Conservation (phyloP, 2,888 invertebrate genomes). For the Tetragonula carbonaria region DNA sequence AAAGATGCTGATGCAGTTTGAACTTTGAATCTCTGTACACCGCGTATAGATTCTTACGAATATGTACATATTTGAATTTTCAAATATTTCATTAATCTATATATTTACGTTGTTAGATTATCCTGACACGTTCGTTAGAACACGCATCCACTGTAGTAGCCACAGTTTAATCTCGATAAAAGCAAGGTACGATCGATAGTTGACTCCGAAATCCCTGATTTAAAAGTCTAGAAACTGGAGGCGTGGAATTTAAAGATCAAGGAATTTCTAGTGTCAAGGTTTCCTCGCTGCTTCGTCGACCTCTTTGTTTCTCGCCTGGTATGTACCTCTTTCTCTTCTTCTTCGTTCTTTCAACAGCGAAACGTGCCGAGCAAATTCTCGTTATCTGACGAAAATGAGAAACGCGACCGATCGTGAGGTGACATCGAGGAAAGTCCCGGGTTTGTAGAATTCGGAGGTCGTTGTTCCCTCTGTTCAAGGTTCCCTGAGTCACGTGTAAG, state of each 20-base stretch:
- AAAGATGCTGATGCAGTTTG: too few relatives aligned
- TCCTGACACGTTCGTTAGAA: not conserved
- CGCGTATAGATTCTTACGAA: too few relatives aligned
- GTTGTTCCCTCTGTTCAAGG: conserved; percentile 47
- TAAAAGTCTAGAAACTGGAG: conserved; percentile 31
- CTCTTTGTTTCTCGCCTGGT: not conserved
- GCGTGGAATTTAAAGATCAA: conserved; percentile 23
- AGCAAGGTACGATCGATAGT: not conserved
- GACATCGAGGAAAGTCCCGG: conserved; percentile 56
- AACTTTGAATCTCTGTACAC: too few relatives aligned
- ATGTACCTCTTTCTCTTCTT: not conserved
- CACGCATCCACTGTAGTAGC: not conserved
- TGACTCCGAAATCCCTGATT: not conserved
- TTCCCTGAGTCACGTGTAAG: conserved; percentile 43
- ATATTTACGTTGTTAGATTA: not conserved
- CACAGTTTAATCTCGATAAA: not conserved
- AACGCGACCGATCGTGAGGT: conserved; percentile 25
- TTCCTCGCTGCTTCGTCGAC: not conserved
- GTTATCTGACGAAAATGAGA: not conserved
- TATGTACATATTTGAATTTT: too few relatives aligned
- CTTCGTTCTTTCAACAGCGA: not conserved
- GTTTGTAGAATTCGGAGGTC: conserved; percentile 59
- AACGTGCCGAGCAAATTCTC: not conserved
- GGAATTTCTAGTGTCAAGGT: conserved; percentile 9
- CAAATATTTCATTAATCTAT: not conserved